Evolutionary conservation across 2,888 invertebrate species (phyloP).

Genomic region (Latrodectus elegans): DNA sequence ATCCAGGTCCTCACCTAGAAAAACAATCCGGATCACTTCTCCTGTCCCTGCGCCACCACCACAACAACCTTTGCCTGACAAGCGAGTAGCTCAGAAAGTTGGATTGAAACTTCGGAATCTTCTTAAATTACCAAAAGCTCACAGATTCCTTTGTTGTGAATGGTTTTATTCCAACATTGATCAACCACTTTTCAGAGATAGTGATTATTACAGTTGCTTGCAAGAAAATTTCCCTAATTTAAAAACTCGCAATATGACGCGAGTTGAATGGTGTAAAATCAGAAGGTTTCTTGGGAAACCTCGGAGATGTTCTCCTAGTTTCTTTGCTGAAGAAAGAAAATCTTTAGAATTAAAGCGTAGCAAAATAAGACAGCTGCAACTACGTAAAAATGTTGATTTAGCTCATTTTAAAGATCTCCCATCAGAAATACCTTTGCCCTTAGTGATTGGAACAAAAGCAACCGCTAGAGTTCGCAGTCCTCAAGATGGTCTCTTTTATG

Average conservation of each 20-base stretch:
- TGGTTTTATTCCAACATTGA: conserved; percentile 99
- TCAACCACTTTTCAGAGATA: conserved; percentile 92
- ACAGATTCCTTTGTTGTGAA: conserved; percentile 99
- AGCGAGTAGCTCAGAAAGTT: conserved; percentile 90
- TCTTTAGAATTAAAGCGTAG: conserved; percentile 92
- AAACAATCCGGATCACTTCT: conserved; percentile 73
- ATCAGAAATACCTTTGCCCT: conserved; percentile 92
- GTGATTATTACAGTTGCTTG: conserved; percentile 95
- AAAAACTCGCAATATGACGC: conserved; percentile 86
- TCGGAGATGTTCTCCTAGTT: conserved; percentile 82
- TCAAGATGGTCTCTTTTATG: conserved; percentile 95
- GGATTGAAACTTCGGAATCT: conserved; percentile 91
- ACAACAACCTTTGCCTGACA: conserved; percentile 77
- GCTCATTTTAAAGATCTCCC: conserved; percentile 90
- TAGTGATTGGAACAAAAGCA: conserved; percentile 94
- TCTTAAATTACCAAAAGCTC: conserved; percentile 96
- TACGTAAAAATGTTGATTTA: conserved; percentile 84
- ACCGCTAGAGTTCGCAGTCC: conserved; percentile 90
- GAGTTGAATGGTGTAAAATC: conserved; percentile 96
- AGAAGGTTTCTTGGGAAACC: conserved; percentile 98
- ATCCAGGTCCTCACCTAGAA: conserved; percentile 82
- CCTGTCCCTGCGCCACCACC: conserved; percentile 54
- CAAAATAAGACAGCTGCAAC: conserved; percentile 93
- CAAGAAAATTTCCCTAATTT: conserved; percentile 95
- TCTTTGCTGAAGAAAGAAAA: conserved; percentile 94